Conservation (phyloP, 2,113 vertebrate genomes). For the Cinclus mexicanus region DNA sequence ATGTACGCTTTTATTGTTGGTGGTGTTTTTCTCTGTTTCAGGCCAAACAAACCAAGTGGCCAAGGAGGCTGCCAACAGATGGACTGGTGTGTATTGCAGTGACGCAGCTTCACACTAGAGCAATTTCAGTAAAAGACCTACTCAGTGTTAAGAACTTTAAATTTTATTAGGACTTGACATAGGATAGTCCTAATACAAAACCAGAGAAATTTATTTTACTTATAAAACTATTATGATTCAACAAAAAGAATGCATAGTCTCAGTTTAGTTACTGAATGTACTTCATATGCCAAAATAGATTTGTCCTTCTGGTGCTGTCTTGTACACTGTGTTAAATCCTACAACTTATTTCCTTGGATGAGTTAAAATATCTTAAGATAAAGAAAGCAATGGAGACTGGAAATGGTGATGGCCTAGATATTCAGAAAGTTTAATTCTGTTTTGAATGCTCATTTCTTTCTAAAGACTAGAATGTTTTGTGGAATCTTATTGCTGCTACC, state of each 20-base stretch:
- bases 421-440: background rate
- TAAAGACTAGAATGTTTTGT: background rate
- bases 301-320: background rate
- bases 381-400: background rate
- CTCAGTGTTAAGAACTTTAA: background rate
- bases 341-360: background rate
- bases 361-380: background rate
- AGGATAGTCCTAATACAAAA: background rate
- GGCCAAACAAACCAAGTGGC: constrained; percentile 86
- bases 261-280: background rate
- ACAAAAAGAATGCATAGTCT: background rate
- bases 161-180: background rate
- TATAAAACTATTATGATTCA: background rate
- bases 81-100: constrained; percentile 85
- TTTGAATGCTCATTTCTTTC: background rate
- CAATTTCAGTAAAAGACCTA: background rate
- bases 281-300: background rate
- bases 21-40: constrained; percentile 67
- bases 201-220: background rate
- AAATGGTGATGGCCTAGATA: background rate
- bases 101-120: background rate
- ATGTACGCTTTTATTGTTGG: background rate
- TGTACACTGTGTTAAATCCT: background rate
- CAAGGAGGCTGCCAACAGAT: constrained; percentile 93
- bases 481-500: background rate